Evolutionary conservation across 2,797 vertebrate genomes (phyloP).

Genomic region (Acanthornis magna): DNA sequence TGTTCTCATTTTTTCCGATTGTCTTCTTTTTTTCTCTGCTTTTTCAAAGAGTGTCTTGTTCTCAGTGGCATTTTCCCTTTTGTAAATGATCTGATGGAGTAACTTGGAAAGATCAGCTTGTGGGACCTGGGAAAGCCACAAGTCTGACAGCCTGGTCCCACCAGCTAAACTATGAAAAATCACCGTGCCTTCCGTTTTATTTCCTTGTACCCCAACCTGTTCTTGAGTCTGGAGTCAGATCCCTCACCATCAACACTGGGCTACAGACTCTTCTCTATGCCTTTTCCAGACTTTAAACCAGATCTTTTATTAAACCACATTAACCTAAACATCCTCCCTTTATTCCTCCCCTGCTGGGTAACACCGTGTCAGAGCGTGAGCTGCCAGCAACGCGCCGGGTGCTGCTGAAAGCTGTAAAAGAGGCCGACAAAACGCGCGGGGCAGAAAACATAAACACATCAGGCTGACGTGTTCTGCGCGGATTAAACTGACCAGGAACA

Average conservation of each 20-base stretch:
- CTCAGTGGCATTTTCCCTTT: background rate
- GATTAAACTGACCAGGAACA: conserved; percentile 13
- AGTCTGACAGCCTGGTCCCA: background rate
- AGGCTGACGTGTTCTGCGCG: background rate
- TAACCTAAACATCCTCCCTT: conserved; percentile 65
- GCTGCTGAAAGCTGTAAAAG: conserved; percentile 40
- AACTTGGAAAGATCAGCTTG: background rate
- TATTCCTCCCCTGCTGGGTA: conserved; percentile 58
- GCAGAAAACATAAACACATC: conserved; percentile 24
- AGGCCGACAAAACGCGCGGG: background rate
- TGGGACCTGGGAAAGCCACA: background rate
- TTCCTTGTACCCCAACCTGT: background rate
- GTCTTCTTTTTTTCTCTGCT: background rate
- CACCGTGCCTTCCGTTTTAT: accelerated
- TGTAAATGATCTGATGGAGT: background rate
- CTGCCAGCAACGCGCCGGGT: conserved; percentile 28
- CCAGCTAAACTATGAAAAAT: background rate
- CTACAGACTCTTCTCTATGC: background rate
- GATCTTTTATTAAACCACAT: conserved; percentile 62
- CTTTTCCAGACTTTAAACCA: conserved; percentile 38
- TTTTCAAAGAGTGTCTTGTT: background rate
- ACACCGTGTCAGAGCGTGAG: conserved; percentile 40
- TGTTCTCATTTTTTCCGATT: background rate
- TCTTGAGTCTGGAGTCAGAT: background rate
- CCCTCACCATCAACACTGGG: background rate